phyloP scores from a whole-genome alignment of 2,113 vertebrate genomes.

The Bubalus kerabau region DNA sequence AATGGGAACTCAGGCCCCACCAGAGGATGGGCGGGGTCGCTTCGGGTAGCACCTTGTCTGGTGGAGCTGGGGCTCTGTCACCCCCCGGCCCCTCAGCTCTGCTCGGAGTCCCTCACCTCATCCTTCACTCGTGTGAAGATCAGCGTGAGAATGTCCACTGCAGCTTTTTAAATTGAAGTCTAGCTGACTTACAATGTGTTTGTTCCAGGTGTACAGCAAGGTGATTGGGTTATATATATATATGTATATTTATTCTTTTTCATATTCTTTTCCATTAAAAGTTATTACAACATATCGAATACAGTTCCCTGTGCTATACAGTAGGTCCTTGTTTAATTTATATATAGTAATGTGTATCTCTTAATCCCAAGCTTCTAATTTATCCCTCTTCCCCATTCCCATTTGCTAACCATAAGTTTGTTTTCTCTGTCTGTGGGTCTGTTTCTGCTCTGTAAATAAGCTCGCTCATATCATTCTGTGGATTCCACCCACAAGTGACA shows the following conservation, averaged over 20 bases:
- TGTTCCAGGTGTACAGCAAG: background rate
- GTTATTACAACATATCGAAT: background rate
- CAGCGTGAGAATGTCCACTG: accelerated
- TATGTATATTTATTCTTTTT: background rate
- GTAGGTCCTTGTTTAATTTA: background rate
- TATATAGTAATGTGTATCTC: background rate
- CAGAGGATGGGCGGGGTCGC: accelerated
- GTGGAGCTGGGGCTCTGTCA: background rate
- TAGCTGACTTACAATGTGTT: background rate
- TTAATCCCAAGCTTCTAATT: background rate
- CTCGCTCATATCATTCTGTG: background rate
- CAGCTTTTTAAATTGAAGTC: background rate
- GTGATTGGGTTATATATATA: background rate
- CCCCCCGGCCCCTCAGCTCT: accelerated
- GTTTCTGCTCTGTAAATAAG: background rate
- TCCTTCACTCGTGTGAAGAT: accelerated
- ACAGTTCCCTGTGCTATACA: background rate
- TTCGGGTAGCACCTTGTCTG: background rate
- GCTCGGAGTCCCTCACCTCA: background rate
- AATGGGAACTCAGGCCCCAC: accelerated
- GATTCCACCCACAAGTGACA: background rate
- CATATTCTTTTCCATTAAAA: background rate
- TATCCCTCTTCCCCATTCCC: background rate
- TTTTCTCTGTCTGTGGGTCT: background rate
- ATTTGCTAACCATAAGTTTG: background rate